Base-by-base conservation (phyloP, 2,113 vertebrate genomes). In the Nothocercus nigrocapillus region DNA sequence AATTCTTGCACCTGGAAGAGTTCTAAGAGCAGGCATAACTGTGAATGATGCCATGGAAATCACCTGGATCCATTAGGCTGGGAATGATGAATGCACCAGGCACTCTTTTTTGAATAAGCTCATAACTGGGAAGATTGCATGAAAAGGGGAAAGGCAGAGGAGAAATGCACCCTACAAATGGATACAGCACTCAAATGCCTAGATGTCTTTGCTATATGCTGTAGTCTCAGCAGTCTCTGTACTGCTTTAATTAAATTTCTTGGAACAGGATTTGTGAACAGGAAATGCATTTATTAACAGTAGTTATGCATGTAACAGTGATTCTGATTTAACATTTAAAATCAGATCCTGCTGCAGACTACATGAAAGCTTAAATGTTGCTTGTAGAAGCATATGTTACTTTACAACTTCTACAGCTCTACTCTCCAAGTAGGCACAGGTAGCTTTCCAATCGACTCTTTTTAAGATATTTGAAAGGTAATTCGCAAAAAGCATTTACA, bases 1-100 rank as follows among this genome's bases (percentile, higher is more conserved):
- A 17, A 10, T 72, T 7, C 59, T 82, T 73, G n/a, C 53, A 32
- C 28, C 20, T 42, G n/a, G 5, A 63, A 40, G 15, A 4, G 25
- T 58, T 17, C 8, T 7, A 36, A 28, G 9, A 72, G 51, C 17
- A 15, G 2, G 4, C 0, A 2, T 32, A 44, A n/a, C 63, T 5
- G 34, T 34, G 51, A 36, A n/a, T 64, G 9, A 1, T 11, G 17
- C n/a, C 36, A 24, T 53, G 1, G 7, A 80, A 62, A 63, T 62
- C 15, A 5, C 2, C 5, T 1, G 27, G 67, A 75, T 61, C 84
- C n/a, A 4, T 94, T 72, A 51, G 7, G 28, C 51, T 13, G 62
- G 76, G 76, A 53, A 47, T 27, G 76, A 49, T 54, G 13, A n/a
- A 5, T 22, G 16, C 20, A 6, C 14, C 15, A 40, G 68, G 9